Evolutionary conservation across 2,113 vertebrate genomes (phyloP).

Genomic region (Psittacara wagleri): DNA sequence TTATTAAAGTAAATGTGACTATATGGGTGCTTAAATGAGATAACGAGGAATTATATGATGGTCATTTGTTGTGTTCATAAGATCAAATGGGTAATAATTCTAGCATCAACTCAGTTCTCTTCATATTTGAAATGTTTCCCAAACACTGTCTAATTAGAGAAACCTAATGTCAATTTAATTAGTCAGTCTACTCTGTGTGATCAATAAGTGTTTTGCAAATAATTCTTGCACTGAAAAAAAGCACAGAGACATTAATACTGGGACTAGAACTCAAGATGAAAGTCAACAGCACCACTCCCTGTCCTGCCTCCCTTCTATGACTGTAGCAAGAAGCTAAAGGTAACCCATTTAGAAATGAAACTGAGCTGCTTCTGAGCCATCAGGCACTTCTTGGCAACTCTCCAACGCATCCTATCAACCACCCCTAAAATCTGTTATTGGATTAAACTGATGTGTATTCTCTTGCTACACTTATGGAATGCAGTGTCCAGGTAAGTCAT

Average conservation of each 20-base stretch:
- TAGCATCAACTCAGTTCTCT: background rate
- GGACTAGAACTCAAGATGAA: background rate
- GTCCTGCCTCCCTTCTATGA: background rate
- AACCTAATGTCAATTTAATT: background rate
- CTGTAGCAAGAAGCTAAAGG: background rate
- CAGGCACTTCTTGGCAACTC: background rate
- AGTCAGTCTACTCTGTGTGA: background rate
- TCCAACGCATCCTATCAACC: background rate
- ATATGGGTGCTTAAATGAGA: background rate
- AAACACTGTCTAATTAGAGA: conserved; percentile 15
- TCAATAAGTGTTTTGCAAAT: background rate
- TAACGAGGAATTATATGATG: background rate
- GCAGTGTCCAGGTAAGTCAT: background rate
- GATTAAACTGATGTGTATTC: conserved; percentile 2
- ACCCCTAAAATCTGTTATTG: conserved; percentile 16
- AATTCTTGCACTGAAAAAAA: background rate
- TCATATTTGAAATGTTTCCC: conserved; percentile 20
- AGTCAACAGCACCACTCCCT: background rate
- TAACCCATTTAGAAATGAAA: background rate
- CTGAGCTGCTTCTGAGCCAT: background rate
- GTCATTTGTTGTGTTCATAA: background rate
- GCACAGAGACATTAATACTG: background rate
- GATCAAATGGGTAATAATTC: background rate
- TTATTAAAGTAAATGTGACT: background rate
- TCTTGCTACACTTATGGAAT: background rate